Base-by-base conservation (phyloP, 2,888 invertebrate genomes). In the Monopis laevigella region DNA sequence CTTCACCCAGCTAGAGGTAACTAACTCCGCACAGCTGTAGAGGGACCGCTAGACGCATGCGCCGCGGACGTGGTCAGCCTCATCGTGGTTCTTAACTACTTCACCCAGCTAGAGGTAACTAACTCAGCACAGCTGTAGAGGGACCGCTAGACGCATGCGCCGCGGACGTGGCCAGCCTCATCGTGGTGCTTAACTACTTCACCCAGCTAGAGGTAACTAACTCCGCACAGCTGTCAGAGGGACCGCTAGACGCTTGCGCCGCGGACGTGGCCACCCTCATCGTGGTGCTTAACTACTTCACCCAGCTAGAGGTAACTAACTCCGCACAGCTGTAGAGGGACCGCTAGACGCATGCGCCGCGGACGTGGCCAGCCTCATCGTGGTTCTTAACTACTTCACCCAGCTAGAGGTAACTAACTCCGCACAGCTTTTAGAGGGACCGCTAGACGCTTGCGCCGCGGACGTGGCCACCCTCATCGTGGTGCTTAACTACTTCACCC, bases 61-160 rank as follows among this genome's bases (percentile, higher is more conserved):
- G n/a, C n/a, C n/a, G n/a, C n/a, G n/a, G n/a, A n/a, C n/a, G n/a
- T n/a, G n/a, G n/a, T n/a, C n/a, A n/a, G n/a, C n/a, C n/a, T n/a
- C n/a, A n/a, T n/a, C n/a, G 87, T 95, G 19, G 90, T 90, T 48
- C 78, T 93, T 48, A 92, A 94, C 71, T 96, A 95, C 74, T 86
- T 96, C 52, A 89, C 87, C 5, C 94, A 94, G 68, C 80, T 89
- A 0, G 94, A 95, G 83, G 92, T 89, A 60, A 36, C n/a, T n/a
- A n/a, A n/a, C n/a, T n/a, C n/a, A n/a, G n/a, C n/a, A n/a, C n/a
- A n/a, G n/a, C n/a, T n/a, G n/a, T n/a, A n/a, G n/a, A n/a, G n/a
- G n/a, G n/a, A n/a, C n/a, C n/a, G n/a, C n/a, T n/a, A n/a, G n/a
- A n/a, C n/a, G n/a, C n/a, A n/a, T n/a, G n/a, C n/a, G n/a, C n/a